A percentile compares a stretch with the other conserved stretches of the same genome.
phyloP scores from a whole-genome alignment of 2,888 invertebrate species.

The Salticus scenicus region DNA sequence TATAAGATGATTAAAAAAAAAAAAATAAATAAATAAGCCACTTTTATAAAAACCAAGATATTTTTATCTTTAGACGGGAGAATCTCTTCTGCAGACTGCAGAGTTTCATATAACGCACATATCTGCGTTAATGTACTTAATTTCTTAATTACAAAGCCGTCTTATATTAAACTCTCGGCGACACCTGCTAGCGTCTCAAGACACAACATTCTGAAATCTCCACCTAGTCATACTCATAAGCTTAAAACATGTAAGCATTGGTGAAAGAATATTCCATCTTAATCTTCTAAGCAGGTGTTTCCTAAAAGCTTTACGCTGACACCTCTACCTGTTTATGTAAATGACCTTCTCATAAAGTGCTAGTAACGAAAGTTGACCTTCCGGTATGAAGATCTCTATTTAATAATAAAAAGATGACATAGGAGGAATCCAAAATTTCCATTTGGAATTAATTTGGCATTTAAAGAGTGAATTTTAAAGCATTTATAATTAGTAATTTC shows the following conservation, averaged over 20 bases:
- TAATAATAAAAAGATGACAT: no score
- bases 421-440: no score
- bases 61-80: no score
- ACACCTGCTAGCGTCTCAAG: background rate
- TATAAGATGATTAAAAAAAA: no score
- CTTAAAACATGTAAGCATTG: slow-evolving; percentile 9
- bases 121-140: background rate
- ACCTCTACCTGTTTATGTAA: slow-evolving; percentile 15
- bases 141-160: background rate
- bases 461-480: no score
- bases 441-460: no score
- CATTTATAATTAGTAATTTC: no score
- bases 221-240: background rate
- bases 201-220: background rate
- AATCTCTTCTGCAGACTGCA: no score
- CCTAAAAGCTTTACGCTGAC: background rate
- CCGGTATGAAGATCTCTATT: no score
- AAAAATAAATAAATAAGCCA: no score
- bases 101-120: background rate
- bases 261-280: background rate
- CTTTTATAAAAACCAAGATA: no score
- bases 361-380: background rate
- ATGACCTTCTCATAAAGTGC: background rate
- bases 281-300: slow-evolving; percentile 1
- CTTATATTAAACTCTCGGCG: background rate